Base-by-base conservation (phyloP, 2,113 vertebrate genomes). In the Spermophilus dauricus region DNA sequence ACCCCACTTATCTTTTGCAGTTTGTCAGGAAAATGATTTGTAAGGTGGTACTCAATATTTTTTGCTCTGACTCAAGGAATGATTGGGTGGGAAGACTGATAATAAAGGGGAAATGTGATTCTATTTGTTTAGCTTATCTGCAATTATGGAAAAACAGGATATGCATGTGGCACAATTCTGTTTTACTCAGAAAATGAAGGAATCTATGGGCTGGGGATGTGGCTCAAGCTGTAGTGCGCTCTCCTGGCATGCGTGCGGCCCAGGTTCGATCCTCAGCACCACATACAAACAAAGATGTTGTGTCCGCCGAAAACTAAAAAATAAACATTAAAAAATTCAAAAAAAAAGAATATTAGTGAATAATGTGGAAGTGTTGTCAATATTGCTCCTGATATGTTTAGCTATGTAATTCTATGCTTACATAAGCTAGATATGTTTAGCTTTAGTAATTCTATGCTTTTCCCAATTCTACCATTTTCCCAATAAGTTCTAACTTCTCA, bases 41-140 rank as follows among this genome's bases (percentile, higher is more conserved):
- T 48, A 58, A 69, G 51, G 70, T 2, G 34, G 22, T 77, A 28
- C 34, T 56, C 39, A 51, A n/a, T 51, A 67, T 17, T 45, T 37
- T 81, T 93, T 78, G 45, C 80, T 86, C 13, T 84, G 85, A 92
- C n/a, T 83, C 69, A 76, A 42, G 81, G 73, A 76, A 65, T 89
- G 72, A 80, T 2, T 39, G 30, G 28, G n/a, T 81, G 39, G 37
- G 67, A 72, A 81, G 37, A 76, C 65, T 34, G n/a, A 91, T 28
- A 56, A 80, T 76, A 89, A 13, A 67, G 16, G 18, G 9, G 61
- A 86, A 85, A 92, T 39, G 6, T 26, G 32, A n/a, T 94, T 32
- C 67, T 58, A 65, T 75, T 92, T 63, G 51, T 94, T 89, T 77
- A 70, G 77, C 1, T 56, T 58, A 56, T 32, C 72, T 69, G 3